phyloP scores from a whole-genome alignment of 2,797 vertebrate genomes.

The Trichosurus vulpecula region DNA sequence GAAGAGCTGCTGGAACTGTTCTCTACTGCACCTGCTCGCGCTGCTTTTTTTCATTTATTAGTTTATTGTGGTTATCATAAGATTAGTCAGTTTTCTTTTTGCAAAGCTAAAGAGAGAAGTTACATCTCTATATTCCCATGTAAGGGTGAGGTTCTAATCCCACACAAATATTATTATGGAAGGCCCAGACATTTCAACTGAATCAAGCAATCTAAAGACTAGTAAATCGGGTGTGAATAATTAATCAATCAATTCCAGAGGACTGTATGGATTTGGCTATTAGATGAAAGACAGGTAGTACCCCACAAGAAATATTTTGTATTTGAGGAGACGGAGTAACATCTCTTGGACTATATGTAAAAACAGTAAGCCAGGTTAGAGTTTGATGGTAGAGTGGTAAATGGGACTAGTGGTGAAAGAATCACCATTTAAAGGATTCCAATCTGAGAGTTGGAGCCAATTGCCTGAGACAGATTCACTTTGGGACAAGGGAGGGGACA shows the following conservation, averaged over 20 bases:
- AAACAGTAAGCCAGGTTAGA: too few species aligned
- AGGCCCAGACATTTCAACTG: background rate
- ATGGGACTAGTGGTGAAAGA: too few species aligned
- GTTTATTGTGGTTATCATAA: background rate
- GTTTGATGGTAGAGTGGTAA: too few species aligned
- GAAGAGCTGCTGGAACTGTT: background rate
- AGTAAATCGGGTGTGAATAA: background rate
- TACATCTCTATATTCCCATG: background rate
- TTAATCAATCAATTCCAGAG: background rate
- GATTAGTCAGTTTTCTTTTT: background rate
- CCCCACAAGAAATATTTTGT: too few species aligned
- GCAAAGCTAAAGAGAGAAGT: background rate
- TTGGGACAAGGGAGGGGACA: too few species aligned
- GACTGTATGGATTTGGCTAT: background rate
- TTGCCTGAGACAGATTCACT: too few species aligned
- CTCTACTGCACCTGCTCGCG: background rate
- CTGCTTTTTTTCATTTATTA: background rate
- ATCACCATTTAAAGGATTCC: too few species aligned
- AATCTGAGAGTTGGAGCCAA: too few species aligned
- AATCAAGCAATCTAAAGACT: background rate
- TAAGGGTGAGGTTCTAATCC: background rate
- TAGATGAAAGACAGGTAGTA: background rate
- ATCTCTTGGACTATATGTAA: too few species aligned
- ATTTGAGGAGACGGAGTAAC: too few species aligned
- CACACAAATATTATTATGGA: background rate